Evolutionary conservation across 1,140 invertebrate genomes (phyloP).

Genomic region (Melitaea cinxia): DNA sequence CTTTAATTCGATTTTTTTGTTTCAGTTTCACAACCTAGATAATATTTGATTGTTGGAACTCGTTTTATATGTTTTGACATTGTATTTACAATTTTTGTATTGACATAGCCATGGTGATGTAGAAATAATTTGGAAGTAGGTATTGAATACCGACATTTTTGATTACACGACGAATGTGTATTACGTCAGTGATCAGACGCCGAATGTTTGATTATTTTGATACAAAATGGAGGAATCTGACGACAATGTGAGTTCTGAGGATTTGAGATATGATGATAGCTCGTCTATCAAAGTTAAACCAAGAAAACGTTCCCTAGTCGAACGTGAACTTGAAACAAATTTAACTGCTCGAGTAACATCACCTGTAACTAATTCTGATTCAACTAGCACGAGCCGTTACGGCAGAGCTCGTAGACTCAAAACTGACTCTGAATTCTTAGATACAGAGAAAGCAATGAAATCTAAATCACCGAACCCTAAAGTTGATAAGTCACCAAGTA

Average conservation of each 20-base stretch:
- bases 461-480: constrained; percentile 41
- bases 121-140: constrained; percentile 26
- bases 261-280: constrained; percentile 44
- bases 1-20: constrained; percentile 77
- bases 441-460: constrained; percentile 25
- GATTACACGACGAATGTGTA: constrained; percentile 23
- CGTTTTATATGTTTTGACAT: constrained; percentile 33
- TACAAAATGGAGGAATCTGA: constrained; percentile 69
- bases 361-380: constrained; percentile 50
- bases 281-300: constrained; percentile 51
- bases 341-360: constrained; percentile 67
- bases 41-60: constrained; percentile 39
- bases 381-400: constrained; percentile 71
- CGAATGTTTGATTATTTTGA: constrained; percentile 28
- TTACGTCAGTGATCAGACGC: constrained; percentile 48
- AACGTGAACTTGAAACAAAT: constrained; percentile 69
- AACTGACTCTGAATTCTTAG: constrained; percentile 46
- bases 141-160: constrained; percentile 34
- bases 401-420: constrained; percentile 70
- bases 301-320: constrained; percentile 69
- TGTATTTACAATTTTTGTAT: constrained; percentile 46
- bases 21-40: constrained; percentile 51
- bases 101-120: constrained; percentile 28
- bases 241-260: constrained; percentile 61
- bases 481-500: constrained; percentile 52